Percentiles rank a stretch among this genome's conserved stretches.
Evolutionary conservation across 1,140 invertebrate genomes (phyloP).

Genomic region (Dolichoris vasculosae): DNA sequence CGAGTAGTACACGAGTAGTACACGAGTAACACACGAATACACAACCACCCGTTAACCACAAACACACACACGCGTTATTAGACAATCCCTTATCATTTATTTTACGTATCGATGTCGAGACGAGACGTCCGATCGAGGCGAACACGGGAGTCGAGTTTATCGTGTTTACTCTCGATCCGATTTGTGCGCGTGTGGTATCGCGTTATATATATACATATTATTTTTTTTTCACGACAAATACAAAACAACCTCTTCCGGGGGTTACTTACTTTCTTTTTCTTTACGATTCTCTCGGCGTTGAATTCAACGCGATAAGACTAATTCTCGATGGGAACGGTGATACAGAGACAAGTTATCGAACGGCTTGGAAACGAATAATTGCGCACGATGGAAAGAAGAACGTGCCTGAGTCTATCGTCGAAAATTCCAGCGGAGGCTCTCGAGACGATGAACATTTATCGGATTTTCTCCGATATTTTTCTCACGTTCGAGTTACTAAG

Average conservation of each 20-base stretch:
- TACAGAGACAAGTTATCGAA: background rate
- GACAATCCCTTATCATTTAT: background rate
- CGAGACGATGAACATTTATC: constrained; percentile 3
- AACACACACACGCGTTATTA: background rate
- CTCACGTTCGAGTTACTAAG: background rate
- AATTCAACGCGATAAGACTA: constrained; percentile 17
- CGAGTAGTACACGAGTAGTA: background rate
- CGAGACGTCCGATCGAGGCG: background rate
- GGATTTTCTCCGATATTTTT: constrained; percentile 26
- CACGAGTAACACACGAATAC: background rate
- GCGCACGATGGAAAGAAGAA: background rate
- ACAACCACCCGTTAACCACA: background rate
- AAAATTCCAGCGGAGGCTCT: background rate
- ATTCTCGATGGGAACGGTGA: background rate
- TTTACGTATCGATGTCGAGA: background rate
- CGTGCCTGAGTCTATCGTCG: constrained; percentile 15
- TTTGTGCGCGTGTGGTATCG: too few species aligned
- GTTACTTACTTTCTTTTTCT: background rate
- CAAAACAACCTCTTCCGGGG: background rate
- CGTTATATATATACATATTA: too few species aligned
- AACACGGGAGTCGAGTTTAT: background rate
- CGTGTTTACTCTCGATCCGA: background rate
- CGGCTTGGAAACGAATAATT: constrained; percentile 9
- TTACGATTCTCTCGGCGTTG: background rate
- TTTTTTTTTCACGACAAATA: background rate